phyloP scores from a whole-genome alignment of 2,797 vertebrate species.

The Coregonus sp. region DNA sequence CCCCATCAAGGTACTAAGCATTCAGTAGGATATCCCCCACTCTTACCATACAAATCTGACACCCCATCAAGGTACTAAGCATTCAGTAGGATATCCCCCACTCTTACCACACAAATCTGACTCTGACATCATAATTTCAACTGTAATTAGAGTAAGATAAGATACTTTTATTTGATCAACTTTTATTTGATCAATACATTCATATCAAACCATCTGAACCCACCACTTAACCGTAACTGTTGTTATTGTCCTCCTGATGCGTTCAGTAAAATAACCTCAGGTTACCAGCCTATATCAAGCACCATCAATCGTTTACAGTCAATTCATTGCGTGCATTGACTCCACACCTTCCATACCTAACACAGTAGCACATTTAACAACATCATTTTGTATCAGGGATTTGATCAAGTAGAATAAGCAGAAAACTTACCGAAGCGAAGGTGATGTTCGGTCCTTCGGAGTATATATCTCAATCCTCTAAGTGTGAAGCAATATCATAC shows the following conservation, averaged over 20 bases:
- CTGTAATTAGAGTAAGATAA: no score
- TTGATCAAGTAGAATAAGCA: neutral
- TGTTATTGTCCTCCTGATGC: neutral
- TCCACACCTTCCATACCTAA: neutral
- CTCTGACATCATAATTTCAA: neutral
- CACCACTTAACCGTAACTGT: neutral
- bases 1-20: no score
- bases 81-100: no score
- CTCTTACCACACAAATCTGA: no score
- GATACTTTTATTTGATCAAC: no score
- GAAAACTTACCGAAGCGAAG: slow-evolving; percentile 20
- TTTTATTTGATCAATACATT: no score
- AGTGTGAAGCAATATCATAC: neutral
- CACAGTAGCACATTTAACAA: neutral
- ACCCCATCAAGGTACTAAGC: no score
- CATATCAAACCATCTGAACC: no score
- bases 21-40: no score
- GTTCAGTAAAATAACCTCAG: neutral
- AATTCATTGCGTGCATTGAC: neutral
- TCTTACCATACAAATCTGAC: no score
- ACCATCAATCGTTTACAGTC: neutral
- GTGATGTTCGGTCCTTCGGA: slow-evolving; percentile 2
- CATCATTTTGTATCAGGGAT: neutral
- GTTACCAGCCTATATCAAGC: neutral
- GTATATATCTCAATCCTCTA: neutral